Percentiles rank a stretch among this genome's conserved stretches.
These are phyloP conservation scores for Nyctibius grandis DNA, from an alignment of 2,797 vertebrate species.

Conservation along the genomic window DNA sequence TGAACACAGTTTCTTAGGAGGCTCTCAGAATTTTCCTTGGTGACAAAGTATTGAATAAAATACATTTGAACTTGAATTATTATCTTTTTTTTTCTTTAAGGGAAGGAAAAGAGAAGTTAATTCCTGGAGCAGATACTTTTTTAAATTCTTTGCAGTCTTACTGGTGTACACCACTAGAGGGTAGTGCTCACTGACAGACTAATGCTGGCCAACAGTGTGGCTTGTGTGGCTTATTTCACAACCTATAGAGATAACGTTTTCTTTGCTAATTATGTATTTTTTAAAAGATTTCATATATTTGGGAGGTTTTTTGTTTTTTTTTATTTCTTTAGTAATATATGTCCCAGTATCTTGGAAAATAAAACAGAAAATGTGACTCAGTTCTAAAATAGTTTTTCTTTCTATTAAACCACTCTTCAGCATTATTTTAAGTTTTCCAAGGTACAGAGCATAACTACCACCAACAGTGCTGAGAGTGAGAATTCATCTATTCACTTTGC, in stretches of 20 bases:
- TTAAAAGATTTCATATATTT: background rate
- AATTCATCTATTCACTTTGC: background rate
- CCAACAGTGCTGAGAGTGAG: background rate
- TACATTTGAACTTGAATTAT: background rate
- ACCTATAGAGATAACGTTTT: background rate
- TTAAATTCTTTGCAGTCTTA: background rate
- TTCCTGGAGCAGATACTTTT: background rate
- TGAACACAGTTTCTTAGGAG: background rate
- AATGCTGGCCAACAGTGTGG: background rate
- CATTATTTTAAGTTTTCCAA: background rate
- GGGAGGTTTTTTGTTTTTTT: background rate
- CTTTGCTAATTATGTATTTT: background rate
- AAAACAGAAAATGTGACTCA: background rate
- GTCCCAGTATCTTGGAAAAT: background rate
- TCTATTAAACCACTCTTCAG: background rate
- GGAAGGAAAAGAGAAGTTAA: background rate
- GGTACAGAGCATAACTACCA: accelerated
- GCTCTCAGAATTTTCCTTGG: background rate
- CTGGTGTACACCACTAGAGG: constrained; percentile 26
- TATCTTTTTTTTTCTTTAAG: background rate
- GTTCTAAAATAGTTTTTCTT: background rate
- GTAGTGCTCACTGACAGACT: constrained; percentile 10
- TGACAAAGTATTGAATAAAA: background rate
- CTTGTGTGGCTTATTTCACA: background rate
- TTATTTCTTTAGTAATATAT: background rate